Conservation (phyloP, 1,140 invertebrate genomes). For the Sipha flava region DNA sequence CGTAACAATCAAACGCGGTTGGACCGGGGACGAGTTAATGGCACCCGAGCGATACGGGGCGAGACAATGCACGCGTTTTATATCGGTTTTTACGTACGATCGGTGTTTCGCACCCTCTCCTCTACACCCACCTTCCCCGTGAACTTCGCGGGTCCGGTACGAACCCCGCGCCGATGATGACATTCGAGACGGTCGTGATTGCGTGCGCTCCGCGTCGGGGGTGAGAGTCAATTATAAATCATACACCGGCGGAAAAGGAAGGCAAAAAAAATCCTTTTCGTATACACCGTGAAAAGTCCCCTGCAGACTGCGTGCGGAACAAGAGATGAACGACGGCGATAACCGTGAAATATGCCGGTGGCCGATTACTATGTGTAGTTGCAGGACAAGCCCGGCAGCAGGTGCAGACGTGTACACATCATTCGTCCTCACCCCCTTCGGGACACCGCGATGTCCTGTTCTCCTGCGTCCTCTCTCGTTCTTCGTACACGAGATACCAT, state of each 20-base stretch:
- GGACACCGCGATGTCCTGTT: neutral
- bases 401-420: neutral
- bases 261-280: neutral
- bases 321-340: neutral
- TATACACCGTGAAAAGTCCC: no score
- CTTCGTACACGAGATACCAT: neutral
- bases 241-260: neutral
- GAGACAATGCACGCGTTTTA: no score
- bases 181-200: neutral
- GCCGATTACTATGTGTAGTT: neutral
- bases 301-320: neutral
- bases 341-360: constrained; percentile 8
- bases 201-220: neutral
- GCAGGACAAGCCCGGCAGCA: neutral
- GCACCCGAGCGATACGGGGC: no score
- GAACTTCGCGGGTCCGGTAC: no score
- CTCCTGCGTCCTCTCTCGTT: no score
- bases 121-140: no score
- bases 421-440: neutral
- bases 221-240: neutral
- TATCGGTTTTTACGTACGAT: no score
- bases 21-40: no score
- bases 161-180: no score
- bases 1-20: no score
- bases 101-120: no score